Base-by-base conservation (phyloP, 2,113 vertebrate genomes). In the Dicerorhinus sumatrensis region DNA sequence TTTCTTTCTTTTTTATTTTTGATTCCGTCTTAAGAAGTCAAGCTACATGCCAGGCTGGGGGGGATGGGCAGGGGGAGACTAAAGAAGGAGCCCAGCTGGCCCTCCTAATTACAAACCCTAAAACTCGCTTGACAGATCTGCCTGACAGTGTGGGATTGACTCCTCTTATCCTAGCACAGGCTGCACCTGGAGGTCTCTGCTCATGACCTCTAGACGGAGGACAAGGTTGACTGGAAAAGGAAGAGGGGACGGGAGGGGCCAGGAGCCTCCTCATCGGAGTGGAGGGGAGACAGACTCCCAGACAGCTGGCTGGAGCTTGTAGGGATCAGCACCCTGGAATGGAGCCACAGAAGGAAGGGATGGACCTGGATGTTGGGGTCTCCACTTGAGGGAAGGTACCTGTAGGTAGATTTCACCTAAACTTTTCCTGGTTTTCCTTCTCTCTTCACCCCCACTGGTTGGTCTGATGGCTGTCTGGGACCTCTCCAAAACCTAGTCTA, bases 91-190 rank as follows among this genome's bases (percentile, higher is more conserved):
- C 60, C 91, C 89, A 94, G 95, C 96, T 93, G 94, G 83, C 54
- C 58, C 46, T 96, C 94, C 96, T 98, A 97, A 97, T 93, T 93
- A 91, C 60, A 95, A 98, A 81, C 80, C 77, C 93, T 87, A 97
- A 98, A 91, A 75, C 72, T 88, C 69, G 98, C 96, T 97, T 98
- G 98, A 98, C 97, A 98, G 97, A 97, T 90, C 69, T 86, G 94
- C 69, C 62, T 72, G 82, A 56, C 63, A 75, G 79, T 60, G 92
- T 17, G 17, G 56, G 62, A 12, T 16, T 51, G 84, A 84, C 79
- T 98, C 86, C 86, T 83, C 86, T 87, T 62, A 96, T 81, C 98
- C 97, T 95, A 91, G 33, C n/a, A 69, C 93, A 97, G 97, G 98
- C 97, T 89, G 94, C 92, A 96, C 97, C 97, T 98, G 98, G 97